Base-by-base conservation (phyloP, 2,797 vertebrate genomes). In the Lacerta bilineata region DNA sequence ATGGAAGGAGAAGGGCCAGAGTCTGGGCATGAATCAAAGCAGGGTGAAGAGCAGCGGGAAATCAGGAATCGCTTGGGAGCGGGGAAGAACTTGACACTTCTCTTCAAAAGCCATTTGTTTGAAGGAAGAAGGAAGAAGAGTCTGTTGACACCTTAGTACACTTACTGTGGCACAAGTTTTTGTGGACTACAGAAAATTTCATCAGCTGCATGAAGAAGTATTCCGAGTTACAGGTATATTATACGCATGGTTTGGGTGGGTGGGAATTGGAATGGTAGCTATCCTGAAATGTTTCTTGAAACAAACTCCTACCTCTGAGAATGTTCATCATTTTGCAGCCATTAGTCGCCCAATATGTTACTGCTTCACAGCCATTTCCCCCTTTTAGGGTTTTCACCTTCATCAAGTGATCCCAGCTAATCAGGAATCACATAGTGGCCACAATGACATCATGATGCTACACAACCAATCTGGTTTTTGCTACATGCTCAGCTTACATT, bases 91-190 rank as follows among this genome's bases (percentile, higher is more conserved):
- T 7, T 68, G 29, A 29, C 23, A 29, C 5, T 29, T 66, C 59
- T 87, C 61, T 46, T 76, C 20, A 82, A 76, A 87, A 75, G 41
- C 17, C 80, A 87, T 7, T 20, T 68, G 43, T 25, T 10, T 29
- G 25, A 15, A 15, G 27, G 25, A 46, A 55, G 50, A 64, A 64
- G 20, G 25, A 46, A 55, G 50, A 61, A 61, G 20, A 61, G 61
- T 64, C 61, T 64, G 23, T 1, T 64, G 20, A 23, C 61, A 64
- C 61, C 61, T 64, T 64, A 64, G 20, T 64, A 64, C 61, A 64
- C 61, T 64, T 64, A 20, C 20, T 64, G 20, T 23, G 61, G 20
- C 61, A 64, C 20, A 64, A 64, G 61, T 64, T 64, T 64, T 64
- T 64, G 17, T 64, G 20, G 61, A 23, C 61, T 64, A 18, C 61